phyloP scores from a whole-genome alignment of 2,888 invertebrate species.

The Phyto melanocephala region DNA sequence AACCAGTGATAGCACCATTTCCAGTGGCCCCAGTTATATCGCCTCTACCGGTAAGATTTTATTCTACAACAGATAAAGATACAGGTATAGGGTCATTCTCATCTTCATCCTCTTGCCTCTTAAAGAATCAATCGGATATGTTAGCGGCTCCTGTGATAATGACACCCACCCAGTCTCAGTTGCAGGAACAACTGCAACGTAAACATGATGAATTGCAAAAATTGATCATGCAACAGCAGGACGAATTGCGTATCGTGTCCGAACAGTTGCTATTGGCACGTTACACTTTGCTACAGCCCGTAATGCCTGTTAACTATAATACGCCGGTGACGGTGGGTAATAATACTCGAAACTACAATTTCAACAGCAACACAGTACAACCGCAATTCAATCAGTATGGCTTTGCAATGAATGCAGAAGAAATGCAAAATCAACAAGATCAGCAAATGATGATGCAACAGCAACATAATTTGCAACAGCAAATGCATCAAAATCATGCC shows the following conservation, averaged over 20 bases:
- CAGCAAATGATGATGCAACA: slow-evolving; percentile 74
- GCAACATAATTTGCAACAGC: slow-evolving; percentile 68
- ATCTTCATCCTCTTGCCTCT: slow-evolving; percentile 41
- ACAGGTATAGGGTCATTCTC: slow-evolving; percentile 25
- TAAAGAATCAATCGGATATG: slow-evolving; percentile 70
- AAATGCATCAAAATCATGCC: slow-evolving; percentile 69
- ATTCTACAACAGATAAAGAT: slow-evolving; percentile 21
- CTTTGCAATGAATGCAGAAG: slow-evolving; percentile 72
- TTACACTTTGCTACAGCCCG: slow-evolving; percentile 83
- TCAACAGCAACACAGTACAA: slow-evolving; percentile 52
- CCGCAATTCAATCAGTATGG: slow-evolving; percentile 74
- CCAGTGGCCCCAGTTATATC: slow-evolving; percentile 78
- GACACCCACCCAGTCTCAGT: slow-evolving; percentile 81
- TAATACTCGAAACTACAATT: slow-evolving; percentile 52
- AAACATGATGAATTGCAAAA: slow-evolving; percentile 93
- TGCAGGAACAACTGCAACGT: slow-evolving; percentile 87
- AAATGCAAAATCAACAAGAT: slow-evolving; percentile 72
- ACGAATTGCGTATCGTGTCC: slow-evolving; percentile 90
- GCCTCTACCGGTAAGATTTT: slow-evolving; percentile 70
- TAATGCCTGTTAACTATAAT: slow-evolving; percentile 72
- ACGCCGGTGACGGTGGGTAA: slow-evolving; percentile 23
- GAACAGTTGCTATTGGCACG: slow-evolving; percentile 90
- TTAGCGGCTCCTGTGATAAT: slow-evolving; percentile 79
- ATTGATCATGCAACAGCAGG: slow-evolving; percentile 90
- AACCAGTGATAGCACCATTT: slow-evolving; percentile 81